phyloP scores from a whole-genome alignment of 2,888 invertebrate genomes.

The Biston stratarius region DNA sequence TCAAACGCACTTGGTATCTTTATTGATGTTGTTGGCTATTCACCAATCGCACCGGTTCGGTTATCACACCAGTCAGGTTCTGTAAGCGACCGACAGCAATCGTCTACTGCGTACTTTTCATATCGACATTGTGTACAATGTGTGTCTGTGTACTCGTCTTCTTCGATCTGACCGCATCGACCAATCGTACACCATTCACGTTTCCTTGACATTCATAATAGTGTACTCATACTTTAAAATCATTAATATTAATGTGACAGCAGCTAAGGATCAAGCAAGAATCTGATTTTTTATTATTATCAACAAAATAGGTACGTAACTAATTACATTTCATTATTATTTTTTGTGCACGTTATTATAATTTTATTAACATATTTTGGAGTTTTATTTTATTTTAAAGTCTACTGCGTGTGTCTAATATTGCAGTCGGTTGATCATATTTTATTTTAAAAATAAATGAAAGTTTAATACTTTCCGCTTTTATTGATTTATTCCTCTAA shows the following conservation, averaged over 20 bases:
- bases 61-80: not conserved
- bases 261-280: not conserved
- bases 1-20: not conserved
- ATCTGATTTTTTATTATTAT: not conserved
- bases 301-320: not conserved
- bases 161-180: not conserved
- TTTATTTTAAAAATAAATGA: too few species aligned
- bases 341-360: too few species aligned
- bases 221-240: not conserved
- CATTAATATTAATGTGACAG: not conserved
- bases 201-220: not conserved
- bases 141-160: not conserved
- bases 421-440: too few species aligned
- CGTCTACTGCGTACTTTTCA: constrained; percentile 3
- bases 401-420: too few species aligned
- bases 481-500: too few species aligned
- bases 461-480: too few species aligned
- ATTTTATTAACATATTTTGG: too few species aligned
- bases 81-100: constrained; percentile 2
- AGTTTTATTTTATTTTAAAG: too few species aligned
- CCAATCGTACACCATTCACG: not conserved
- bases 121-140: not conserved
- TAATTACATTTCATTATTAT: not conserved
- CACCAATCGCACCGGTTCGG: not conserved
- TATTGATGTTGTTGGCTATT: not conserved